These are phyloP conservation scores for Netelia inedita DNA, from an alignment of 2,888 invertebrate genomes.

Conservation along the genomic window DNA sequence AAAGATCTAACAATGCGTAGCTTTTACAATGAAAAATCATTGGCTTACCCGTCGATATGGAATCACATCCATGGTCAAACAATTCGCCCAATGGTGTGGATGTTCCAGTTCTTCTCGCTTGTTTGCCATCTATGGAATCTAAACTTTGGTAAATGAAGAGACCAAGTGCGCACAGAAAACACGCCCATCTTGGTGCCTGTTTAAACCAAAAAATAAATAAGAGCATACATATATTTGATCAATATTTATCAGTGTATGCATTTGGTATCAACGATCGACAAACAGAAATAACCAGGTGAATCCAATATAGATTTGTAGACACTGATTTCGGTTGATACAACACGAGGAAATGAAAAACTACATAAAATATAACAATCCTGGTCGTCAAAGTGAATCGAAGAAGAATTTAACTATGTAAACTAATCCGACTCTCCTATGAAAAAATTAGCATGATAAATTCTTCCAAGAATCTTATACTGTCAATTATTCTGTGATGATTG, in stretches of 20 bases:
- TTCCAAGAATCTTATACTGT: too few species aligned
- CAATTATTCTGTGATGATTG: too few species aligned
- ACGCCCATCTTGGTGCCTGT: conserved; percentile 96
- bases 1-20: too few species aligned
- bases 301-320: not conserved
- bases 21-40: not conserved
- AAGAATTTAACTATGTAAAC: not conserved
- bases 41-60: conserved; percentile 93
- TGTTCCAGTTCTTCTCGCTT: conserved; percentile 97
- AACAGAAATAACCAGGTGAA: not conserved
- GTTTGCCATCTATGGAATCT: conserved; percentile 99
- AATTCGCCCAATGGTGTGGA: conserved; percentile 98
- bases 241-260: not conserved
- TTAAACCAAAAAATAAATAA: conserved; percentile 69
- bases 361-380: not conserved
- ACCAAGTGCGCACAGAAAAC: conserved; percentile 95
- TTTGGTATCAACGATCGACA: not conserved
- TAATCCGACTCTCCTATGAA: not conserved
- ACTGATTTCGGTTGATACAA: not conserved
- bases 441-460: not conserved
- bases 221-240: conserved; percentile 17
- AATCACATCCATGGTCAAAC: conserved; percentile 99
- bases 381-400: not conserved
- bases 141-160: conserved; percentile 98
- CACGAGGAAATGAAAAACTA: not conserved